Percentiles rank a stretch among this genome's conserved stretches.
These are phyloP conservation scores for Aelia acuminata DNA, from an alignment of 2,888 invertebrate species.

Conservation along the genomic window DNA sequence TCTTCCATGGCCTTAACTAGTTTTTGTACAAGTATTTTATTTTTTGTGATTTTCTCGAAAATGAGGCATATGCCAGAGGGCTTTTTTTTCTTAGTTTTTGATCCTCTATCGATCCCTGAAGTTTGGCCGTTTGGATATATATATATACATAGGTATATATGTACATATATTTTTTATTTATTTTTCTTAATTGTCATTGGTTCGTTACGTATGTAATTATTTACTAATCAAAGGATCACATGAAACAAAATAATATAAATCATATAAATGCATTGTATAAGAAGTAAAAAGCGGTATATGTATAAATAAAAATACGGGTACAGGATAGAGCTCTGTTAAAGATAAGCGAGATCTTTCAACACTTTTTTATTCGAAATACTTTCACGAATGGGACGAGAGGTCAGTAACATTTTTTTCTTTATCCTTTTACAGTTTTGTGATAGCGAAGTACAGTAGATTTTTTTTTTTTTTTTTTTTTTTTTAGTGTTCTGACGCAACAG, in stretches of 20 bases:
- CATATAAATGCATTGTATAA: neutral
- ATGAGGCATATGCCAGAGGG: too few species aligned
- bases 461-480: neutral
- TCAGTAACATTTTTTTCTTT: conserved; percentile 36
- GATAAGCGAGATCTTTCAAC: conserved; percentile 28
- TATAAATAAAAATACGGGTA: neutral
- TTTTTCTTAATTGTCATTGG: too few species aligned
- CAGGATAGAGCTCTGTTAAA: neutral
- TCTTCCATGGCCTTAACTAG: too few species aligned
- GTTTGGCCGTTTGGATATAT: too few species aligned
- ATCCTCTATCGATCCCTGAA: too few species aligned
- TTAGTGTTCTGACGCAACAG: neutral
- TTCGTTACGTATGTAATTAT: too few species aligned
- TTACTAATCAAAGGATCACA: neutral
- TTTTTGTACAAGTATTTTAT: too few species aligned
- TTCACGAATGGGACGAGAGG: neutral
- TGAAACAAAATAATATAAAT: neutral
- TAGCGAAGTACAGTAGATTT: neutral
- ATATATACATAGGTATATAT: too few species aligned
- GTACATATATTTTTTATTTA: too few species aligned
- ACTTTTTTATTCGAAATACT: conserved; percentile 22
- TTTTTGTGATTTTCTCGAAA: too few species aligned
- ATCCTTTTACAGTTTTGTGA: conserved; percentile 1
- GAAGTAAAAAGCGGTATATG: too few species aligned
- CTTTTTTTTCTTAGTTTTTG: too few species aligned